Evolutionary conservation across 2,797 vertebrate species (phyloP).

Genomic region (Carapus acus): DNA sequence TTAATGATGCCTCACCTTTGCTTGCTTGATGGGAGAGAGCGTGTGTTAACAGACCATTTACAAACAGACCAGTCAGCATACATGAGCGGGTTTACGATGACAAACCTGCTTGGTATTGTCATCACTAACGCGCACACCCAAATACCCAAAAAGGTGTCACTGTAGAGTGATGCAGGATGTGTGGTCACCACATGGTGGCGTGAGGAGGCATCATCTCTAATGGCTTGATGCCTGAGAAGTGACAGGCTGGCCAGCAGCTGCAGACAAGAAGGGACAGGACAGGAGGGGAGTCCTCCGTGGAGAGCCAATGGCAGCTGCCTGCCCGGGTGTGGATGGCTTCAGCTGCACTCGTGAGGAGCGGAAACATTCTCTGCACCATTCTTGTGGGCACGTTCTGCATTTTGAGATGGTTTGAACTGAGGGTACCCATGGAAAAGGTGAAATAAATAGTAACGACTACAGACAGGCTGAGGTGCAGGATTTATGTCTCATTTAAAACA

Average conservation of each 20-base stretch:
- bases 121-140: neutral
- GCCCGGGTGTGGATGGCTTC: constrained; percentile 49
- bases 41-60: too few relatives aligned
- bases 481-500: too few relatives aligned
- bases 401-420: neutral
- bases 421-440: too few relatives aligned
- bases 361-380: neutral
- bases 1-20: neutral
- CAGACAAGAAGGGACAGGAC: constrained; percentile 60
- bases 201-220: constrained; percentile 55
- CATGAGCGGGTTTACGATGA: too few relatives aligned
- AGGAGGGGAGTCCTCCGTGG: constrained; percentile 56
- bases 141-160: too few relatives aligned
- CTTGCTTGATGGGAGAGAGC: too few relatives aligned
- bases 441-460: neutral
- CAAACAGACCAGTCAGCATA: too few relatives aligned
- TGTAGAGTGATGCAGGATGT: constrained; percentile 40
- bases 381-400: constrained; percentile 29
- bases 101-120: neutral
- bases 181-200: constrained; percentile 70
- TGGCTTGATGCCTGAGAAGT: constrained; percentile 62
- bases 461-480: neutral
- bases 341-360: constrained; percentile 33
- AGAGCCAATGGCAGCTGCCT: constrained; percentile 65
- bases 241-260: constrained; percentile 69